Percentiles rank a stretch among this genome's conserved stretches.
Conservation (phyloP, 2,888 invertebrate species). For the Parnassius smintheus region DNA sequence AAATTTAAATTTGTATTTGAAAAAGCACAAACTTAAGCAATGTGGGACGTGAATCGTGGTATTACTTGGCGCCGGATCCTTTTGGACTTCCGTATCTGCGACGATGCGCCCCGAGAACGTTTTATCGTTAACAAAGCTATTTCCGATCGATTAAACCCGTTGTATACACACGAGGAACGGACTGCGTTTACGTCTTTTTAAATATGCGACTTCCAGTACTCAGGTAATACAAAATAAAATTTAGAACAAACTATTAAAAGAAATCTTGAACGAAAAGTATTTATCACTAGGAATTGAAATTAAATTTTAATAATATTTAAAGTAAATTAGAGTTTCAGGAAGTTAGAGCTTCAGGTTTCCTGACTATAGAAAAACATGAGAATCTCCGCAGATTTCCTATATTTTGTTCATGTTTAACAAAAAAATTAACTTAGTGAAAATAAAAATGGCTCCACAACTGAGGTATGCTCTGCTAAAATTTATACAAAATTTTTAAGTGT, state of each 20-base stretch:
- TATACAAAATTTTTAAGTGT: too few relatives aligned
- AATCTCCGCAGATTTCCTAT: too few relatives aligned
- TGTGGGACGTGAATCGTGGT: slow-evolving; percentile 10
- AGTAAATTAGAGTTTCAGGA: too few relatives aligned
- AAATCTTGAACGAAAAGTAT: slow-evolving; percentile 1
- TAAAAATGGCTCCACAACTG: too few relatives aligned
- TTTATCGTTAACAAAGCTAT: slow-evolving; percentile 25
- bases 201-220: slow-evolving; percentile 19
- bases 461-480: too few relatives aligned
- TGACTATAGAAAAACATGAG: too few relatives aligned
- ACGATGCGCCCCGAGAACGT: slow-evolving; percentile 21
- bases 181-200: slow-evolving; percentile 19
- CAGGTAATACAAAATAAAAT: slow-evolving; percentile 18
- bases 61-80: slow-evolving; percentile 2
- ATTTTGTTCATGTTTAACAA: too few relatives aligned
- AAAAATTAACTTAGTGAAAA: too few relatives aligned
- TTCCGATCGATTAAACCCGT: slow-evolving; percentile 24
- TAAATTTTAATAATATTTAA: not conserved
- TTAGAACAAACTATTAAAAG: slow-evolving; percentile 15
- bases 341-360: too few relatives aligned
- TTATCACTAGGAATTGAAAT: slow-evolving; percentile 2
- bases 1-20: too few relatives aligned
- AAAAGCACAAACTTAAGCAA: too few relatives aligned
- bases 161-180: slow-evolving; percentile 25
- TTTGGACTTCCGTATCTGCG: slow-evolving; percentile 18